These are phyloP conservation scores for Nomia melanderi DNA, from an alignment of 1,140 invertebrate species.

Conservation along the genomic window DNA sequence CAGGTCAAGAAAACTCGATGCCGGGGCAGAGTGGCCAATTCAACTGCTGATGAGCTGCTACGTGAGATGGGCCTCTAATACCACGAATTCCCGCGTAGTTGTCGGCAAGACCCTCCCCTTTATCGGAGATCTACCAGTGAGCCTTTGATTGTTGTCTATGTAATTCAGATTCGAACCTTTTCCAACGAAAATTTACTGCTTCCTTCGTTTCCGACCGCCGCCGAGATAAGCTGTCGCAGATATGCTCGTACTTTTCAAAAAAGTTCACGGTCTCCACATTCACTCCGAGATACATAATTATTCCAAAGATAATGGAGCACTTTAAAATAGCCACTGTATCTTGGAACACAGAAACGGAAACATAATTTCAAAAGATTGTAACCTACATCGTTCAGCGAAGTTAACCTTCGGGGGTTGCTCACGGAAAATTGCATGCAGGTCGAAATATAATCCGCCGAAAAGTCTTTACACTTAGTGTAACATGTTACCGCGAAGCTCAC, in stretches of 20 bases:
- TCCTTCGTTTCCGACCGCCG: background rate
- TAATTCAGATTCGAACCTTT: constrained; percentile 32
- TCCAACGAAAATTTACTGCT: constrained; percentile 7
- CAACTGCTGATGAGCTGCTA: constrained; percentile 62
- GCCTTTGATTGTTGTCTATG: constrained; percentile 46
- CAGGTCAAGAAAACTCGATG: constrained; percentile 67
- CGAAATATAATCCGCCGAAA: too few relatives aligned
- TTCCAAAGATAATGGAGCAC: too few relatives aligned
- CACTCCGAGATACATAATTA: too few relatives aligned
- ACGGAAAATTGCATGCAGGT: too few relatives aligned
- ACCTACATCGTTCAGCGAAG: too few relatives aligned
- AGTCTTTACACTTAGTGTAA: too few relatives aligned
- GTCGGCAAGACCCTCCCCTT: constrained; percentile 29
- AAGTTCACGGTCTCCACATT: too few relatives aligned
- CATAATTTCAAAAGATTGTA: too few relatives aligned
- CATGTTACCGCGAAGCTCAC: background rate
- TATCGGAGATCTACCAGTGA: constrained; percentile 37
- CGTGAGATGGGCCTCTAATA: constrained; percentile 67
- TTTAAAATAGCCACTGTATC: too few relatives aligned
- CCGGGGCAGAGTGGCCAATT: constrained; percentile 61
- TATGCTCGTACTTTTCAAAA: background rate
- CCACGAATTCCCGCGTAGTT: constrained; percentile 51
- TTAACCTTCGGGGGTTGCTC: too few relatives aligned
- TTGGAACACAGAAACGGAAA: too few relatives aligned
- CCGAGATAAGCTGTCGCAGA: background rate